phyloP scores from a whole-genome alignment of 2,888 invertebrate species.

The Acholoe squamosa region DNA sequence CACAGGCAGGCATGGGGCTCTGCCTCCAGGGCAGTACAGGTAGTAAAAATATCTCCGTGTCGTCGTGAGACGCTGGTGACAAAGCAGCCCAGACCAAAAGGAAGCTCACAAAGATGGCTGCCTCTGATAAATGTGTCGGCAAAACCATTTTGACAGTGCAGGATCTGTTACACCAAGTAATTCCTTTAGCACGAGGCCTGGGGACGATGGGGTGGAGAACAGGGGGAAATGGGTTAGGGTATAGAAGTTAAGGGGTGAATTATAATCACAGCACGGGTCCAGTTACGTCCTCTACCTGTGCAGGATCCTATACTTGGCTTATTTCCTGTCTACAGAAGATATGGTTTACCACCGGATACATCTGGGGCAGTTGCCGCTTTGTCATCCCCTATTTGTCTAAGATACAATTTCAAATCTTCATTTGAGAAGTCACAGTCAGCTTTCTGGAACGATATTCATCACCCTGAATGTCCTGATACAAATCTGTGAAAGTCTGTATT shows the following conservation, averaged over 20 bases:
- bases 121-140: background rate
- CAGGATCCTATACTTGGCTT: too few relatives aligned
- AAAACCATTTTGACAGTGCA: conserved; percentile 21
- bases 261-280: background rate
- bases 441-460: too few relatives aligned
- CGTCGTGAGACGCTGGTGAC: background rate
- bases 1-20: background rate
- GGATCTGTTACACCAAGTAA: conserved; percentile 24
- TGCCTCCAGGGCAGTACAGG: background rate
- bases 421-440: too few relatives aligned
- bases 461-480: too few relatives aligned
- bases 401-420: too few relatives aligned
- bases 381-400: too few relatives aligned
- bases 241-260: background rate
- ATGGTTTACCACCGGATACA: too few relatives aligned
- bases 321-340: too few relatives aligned
- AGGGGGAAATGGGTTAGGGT: background rate
- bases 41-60: background rate
- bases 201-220: background rate
- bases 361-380: too few relatives aligned
- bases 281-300: background rate
- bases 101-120: background rate
- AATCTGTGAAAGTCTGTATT: too few relatives aligned
- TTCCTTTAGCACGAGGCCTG: background rate
- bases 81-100: background rate